These are phyloP conservation scores for Myotis davidii DNA, from an alignment of 2,113 vertebrate species.

Conservation along the genomic window DNA sequence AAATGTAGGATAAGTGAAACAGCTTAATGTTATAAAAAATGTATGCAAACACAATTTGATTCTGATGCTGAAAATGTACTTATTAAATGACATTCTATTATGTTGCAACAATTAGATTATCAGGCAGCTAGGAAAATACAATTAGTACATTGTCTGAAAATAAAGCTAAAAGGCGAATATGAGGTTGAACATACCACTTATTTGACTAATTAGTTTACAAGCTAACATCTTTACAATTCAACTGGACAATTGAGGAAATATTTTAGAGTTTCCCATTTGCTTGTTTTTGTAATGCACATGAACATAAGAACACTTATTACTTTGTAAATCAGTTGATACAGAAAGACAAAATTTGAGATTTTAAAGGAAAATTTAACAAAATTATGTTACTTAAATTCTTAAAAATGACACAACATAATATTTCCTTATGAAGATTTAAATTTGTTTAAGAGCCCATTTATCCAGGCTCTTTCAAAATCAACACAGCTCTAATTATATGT, in stretches of 20 bases:
- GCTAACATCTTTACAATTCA: constrained; percentile 36
- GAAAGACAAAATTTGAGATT: neutral
- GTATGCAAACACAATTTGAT: constrained; percentile 69
- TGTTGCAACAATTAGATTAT: constrained; percentile 67
- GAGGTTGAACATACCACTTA: constrained; percentile 16
- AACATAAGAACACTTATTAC: neutral
- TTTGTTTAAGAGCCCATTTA: neutral
- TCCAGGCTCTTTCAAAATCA: neutral
- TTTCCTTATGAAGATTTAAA: constrained; percentile 32
- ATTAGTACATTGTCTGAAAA: constrained; percentile 65
- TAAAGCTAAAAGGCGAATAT: constrained; percentile 37
- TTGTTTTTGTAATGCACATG: constrained; percentile 25
- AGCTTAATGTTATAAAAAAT: constrained; percentile 60
- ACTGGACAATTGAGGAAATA: neutral
- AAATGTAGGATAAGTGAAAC: constrained; percentile 59
- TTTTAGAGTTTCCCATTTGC: neutral
- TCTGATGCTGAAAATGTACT: constrained; percentile 61
- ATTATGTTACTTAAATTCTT: neutral
- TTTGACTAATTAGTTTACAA: constrained; percentile 21
- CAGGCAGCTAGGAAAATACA: constrained; percentile 56
- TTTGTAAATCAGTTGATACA: constrained; percentile 29
- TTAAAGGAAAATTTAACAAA: constrained; percentile 14
- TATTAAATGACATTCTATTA: constrained; percentile 72
- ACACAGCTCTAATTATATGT: neutral
- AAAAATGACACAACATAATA: neutral